Conservation (phyloP, 2,888 invertebrate genomes). For the Andrena camellia region DNA sequence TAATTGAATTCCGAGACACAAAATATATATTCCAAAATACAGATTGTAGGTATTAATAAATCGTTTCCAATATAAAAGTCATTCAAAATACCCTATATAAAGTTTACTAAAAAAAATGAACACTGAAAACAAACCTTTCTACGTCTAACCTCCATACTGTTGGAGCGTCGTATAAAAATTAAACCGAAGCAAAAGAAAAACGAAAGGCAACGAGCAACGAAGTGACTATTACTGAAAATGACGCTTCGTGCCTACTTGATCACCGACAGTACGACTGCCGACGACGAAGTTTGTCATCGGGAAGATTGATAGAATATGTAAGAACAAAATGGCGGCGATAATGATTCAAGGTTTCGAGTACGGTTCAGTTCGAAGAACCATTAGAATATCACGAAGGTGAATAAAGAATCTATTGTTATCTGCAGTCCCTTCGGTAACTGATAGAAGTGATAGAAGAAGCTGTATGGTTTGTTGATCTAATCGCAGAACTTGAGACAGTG, state of each 20-base stretch:
- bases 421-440: neutral
- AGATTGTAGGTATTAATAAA: neutral
- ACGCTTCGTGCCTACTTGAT: conserved; percentile 18
- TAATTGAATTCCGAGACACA: neutral
- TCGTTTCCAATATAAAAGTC: neutral
- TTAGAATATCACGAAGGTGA: conserved; percentile 41
- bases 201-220: neutral
- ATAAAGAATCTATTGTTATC: conserved; percentile 46
- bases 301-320: conserved; percentile 55
- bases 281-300: conserved; percentile 20
- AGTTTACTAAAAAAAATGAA: conserved; percentile 19
- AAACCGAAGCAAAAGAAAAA: neutral
- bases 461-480: conserved; percentile 3
- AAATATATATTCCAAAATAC: neutral
- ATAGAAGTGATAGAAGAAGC: conserved; percentile 8
- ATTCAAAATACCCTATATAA: conserved; percentile 9
- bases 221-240: conserved; percentile 11
- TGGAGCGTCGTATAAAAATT: conserved; percentile 1
- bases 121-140: conserved; percentile 70
- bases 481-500: neutral
- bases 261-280: neutral
- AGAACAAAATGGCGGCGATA: conserved; percentile 68
- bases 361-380: conserved; percentile 20
- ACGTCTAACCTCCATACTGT: conserved; percentile 69
- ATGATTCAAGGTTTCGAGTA: conserved; percentile 65